Evolutionary conservation across 1,140 invertebrate genomes (phyloP), one percentile per base, ranked within the genome.

Genomic region (Zaprionus lachaisei): DNA sequence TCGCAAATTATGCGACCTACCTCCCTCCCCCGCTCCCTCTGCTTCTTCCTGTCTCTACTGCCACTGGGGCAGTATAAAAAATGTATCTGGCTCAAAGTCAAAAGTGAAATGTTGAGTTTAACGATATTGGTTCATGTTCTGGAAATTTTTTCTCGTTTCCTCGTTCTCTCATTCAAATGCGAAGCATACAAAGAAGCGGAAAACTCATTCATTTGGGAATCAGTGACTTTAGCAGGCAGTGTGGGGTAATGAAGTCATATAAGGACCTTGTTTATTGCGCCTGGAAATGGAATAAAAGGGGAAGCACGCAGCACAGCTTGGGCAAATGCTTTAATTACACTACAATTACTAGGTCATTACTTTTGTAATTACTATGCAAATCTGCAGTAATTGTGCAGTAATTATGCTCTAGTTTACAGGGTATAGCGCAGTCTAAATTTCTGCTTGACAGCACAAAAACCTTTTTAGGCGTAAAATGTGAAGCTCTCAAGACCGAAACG

Each of bases 81-180:
- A 12, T 47, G 58, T 65, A 68, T 64, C 55, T 68, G 67, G 28
- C 74, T 74, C 57, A 71, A 73, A 89, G 70, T 83, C 73, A 87
- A 69, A 89, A 77, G 68, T 70, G 58, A 87, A 89, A 79, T 81
- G 74, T 66, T 71, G 76, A 79, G 47, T 69, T 79, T 62, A 77
- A 84, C 54, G 72, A 61, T 77, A 71, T 77, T 65, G 28, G 24
- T 73, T 72, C 65, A 64, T 62, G 22, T 61, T 14, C 51, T 67
- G 74, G 24, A 68, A 56, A 64, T 24, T 62, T 55, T 38, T 5
- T 63, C 38, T 34, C 20, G 22, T 6, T 62, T 56, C 34, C 4
- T 54, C 38, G 22, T 14, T 2, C 5, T 54, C 34, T 17, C 22
- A 26, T 61, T 63, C 34, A 37, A 68, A 68, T 68, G 65, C 47